A percentile compares a stretch with the other conserved stretches of the same genome.
Evolutionary conservation across 2,797 vertebrate genomes (phyloP).

Genomic region (Graptemys geographica): DNA sequence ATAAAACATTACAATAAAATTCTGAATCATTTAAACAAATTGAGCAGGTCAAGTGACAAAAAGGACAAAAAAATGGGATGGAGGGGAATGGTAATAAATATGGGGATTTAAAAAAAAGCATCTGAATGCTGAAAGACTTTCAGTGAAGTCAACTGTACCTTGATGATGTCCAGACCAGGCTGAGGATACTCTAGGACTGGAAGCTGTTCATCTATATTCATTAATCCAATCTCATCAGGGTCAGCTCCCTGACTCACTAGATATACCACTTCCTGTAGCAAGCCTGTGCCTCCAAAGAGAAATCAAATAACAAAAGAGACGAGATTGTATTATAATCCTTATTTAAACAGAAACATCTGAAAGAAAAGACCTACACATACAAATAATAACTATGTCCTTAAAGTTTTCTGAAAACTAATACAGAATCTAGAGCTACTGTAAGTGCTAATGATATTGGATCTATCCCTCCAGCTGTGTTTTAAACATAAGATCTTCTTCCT

Average conservation of each 20-base stretch:
- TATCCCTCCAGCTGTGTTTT: neutral
- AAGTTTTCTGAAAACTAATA: neutral
- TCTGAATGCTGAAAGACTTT: slow-evolving; percentile 14
- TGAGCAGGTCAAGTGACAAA: neutral
- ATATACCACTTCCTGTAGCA: slow-evolving; percentile 97
- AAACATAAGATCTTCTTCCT: neutral
- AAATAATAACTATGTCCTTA: slow-evolving; percentile 28
- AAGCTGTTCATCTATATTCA: slow-evolving; percentile 99
- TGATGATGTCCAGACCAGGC: slow-evolving; percentile 96
- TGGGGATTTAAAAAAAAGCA: neutral
- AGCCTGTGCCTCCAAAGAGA: slow-evolving; percentile 89
- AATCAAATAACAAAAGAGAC: slow-evolving; percentile 58
- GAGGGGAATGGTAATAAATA: slow-evolving; percentile 20
- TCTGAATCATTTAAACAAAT: slow-evolving; percentile 13
- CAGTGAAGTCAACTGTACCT: slow-evolving; percentile 82
- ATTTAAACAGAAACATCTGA: slow-evolving; percentile 43
- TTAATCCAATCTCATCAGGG: slow-evolving; percentile 96
- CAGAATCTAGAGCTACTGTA: neutral
- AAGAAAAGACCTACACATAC: neutral
- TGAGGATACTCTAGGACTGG: slow-evolving; percentile 98
- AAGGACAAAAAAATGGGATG: neutral
- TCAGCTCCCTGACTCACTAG: slow-evolving; percentile 97
- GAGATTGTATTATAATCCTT: slow-evolving; percentile 43
- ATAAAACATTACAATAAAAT: neutral
- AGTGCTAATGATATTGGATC: rapidly evolving